Evolutionary conservation across 1,140 invertebrate species (phyloP).

Genomic region (Rhizoglyphus robini): DNA sequence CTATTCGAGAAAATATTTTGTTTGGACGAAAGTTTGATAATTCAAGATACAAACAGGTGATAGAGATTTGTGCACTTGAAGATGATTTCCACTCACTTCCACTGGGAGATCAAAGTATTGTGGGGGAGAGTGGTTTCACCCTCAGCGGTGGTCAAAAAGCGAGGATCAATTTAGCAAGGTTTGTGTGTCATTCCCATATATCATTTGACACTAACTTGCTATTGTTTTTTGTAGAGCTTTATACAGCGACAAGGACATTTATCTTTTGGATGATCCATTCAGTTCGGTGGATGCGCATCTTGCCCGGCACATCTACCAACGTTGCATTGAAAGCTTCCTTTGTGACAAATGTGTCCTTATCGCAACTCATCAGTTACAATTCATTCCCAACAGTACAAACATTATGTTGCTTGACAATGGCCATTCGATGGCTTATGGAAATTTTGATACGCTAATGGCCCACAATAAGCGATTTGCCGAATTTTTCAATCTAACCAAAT

Average conservation of each 20-base stretch:
- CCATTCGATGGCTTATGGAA: not conserved
- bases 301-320: slow-evolving; percentile 35
- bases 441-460: slow-evolving; percentile 1
- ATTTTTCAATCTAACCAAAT: slow-evolving; percentile 9
- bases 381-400: slow-evolving; percentile 51
- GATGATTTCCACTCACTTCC: slow-evolving; percentile 59
- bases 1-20: slow-evolving; percentile 65
- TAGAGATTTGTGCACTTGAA: slow-evolving; percentile 53
- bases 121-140: slow-evolving; percentile 55
- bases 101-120: slow-evolving; percentile 32
- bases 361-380: slow-evolving; percentile 47
- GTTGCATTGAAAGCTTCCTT: slow-evolving; percentile 36
- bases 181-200: slow-evolving; percentile 37
- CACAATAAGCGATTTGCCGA: not conserved
- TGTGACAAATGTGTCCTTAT: slow-evolving; percentile 51
- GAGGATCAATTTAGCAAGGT: slow-evolving; percentile 61
- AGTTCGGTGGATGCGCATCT: slow-evolving; percentile 33
- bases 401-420: slow-evolving; percentile 59
- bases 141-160: slow-evolving; percentile 95
- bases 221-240: slow-evolving; percentile 25
- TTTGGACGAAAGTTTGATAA: slow-evolving; percentile 58
- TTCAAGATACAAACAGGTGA: slow-evolving; percentile 53
- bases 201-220: not conserved
- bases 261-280: slow-evolving; percentile 36
- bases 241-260: not conserved